Evolutionary conservation across 2,797 vertebrate genomes (phyloP), one percentile per base, ranked within the genome.

Genomic region (Adrianichthys oophorus): DNA sequence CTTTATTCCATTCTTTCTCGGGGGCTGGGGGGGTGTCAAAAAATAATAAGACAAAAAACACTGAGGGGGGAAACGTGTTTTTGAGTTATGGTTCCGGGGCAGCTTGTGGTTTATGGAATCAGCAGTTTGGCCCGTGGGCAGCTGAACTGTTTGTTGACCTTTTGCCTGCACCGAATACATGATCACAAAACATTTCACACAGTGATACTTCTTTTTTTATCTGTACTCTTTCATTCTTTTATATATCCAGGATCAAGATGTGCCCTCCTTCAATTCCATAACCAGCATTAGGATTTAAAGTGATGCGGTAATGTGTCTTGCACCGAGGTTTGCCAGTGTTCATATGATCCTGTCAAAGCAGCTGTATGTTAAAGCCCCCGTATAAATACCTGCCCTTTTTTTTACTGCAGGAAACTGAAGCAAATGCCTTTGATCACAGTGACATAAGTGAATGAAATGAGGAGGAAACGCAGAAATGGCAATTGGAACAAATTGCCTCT

Each of bases 371-470:
- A 64, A 37, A 65, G 42, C n/a, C 53, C 66, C 63, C 56, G 55
- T 21, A 75, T 70, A 73, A 90, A 88, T 85, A 84, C 78, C 72
- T 86, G 72, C 75, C 70, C 66, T 69, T 47, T 61, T 52, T 52
- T 40, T 52, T 12, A 48, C 68, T 68, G 59, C 61, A 32, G 47
- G 52, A 83, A 83, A 65, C 68, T 68, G 57, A 88, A 79, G 85
- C 86, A 85, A 86, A 56, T 19, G 69, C 66, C 69, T 87, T 78
- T 89, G 85, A 91, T 88, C 78, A 80, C 59, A n/a, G 59, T 87
- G 85, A 89, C 82, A 84, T 80, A 84, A 86, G 83, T 85, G 83
- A 90, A 90, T 85, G 67, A 85, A 90, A 90, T 85, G 76, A 87
- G 76, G 54, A 81, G 74, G 72, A 90, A 88, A 87, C 84, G 76